These are phyloP conservation scores for Nomada fucata DNA, from an alignment of 2,888 invertebrate species.

Conservation along the genomic window DNA sequence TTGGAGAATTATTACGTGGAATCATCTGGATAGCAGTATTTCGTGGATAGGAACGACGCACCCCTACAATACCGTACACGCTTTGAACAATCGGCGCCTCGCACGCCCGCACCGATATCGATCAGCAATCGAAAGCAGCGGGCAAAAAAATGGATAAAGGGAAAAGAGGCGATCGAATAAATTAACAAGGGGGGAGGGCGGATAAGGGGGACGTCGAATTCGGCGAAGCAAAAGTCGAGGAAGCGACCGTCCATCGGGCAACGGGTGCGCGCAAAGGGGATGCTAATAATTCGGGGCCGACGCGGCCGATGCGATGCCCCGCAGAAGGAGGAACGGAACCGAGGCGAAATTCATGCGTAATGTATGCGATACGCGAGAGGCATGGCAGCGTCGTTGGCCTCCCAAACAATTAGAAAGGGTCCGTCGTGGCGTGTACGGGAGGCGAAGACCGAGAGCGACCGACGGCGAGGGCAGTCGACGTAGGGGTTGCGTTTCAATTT, in stretches of 20 bases:
- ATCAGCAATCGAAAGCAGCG: not conserved
- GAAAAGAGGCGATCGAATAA: slow-evolving; percentile 9
- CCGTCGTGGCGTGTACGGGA: slow-evolving; percentile 51
- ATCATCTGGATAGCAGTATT: not conserved
- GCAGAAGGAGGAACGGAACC: slow-evolving; percentile 61
- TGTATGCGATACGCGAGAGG: slow-evolving; percentile 68
- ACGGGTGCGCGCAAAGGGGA: slow-evolving; percentile 48
- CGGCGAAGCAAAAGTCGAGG: slow-evolving; percentile 26
- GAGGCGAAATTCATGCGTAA: slow-evolving; percentile 72
- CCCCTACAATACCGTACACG: too few species aligned
- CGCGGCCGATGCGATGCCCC: slow-evolving; percentile 52
- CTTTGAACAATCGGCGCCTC: not conserved
- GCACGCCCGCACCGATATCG: not conserved
- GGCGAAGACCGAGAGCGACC: slow-evolving; percentile 28
- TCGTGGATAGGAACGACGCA: not conserved
- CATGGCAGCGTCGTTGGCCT: slow-evolving; percentile 72
- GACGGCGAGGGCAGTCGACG: slow-evolving; percentile 25
- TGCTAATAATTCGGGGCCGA: slow-evolving; percentile 59
- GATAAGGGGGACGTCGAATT: not conserved
- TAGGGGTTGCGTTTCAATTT: slow-evolving; percentile 78
- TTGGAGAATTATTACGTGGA: not conserved
- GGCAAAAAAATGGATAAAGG: not conserved
- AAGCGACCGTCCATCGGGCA: not conserved
- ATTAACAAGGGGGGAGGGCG: not conserved
- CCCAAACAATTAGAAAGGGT: slow-evolving; percentile 81